Evolutionary conservation across 2,888 invertebrate species (phyloP).

Genomic region (Lepidocyrtinus sp.): DNA sequence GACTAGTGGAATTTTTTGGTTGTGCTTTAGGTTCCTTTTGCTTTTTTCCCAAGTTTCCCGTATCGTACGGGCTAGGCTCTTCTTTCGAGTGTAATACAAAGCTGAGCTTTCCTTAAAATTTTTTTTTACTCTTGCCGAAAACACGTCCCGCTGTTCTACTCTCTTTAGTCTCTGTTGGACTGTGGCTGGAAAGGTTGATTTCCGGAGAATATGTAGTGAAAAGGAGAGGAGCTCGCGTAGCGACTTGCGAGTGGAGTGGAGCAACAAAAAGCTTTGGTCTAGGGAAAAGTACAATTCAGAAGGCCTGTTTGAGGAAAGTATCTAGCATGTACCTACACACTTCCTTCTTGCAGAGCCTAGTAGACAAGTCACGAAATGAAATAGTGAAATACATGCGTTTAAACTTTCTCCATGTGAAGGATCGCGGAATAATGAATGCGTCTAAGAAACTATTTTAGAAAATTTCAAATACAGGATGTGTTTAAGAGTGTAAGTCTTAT

Average conservation of each 20-base stretch:
- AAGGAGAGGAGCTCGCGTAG: no score
- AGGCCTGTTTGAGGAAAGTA: background rate
- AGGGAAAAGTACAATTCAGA: no score
- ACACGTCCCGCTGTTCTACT: slow-evolving; percentile 36
- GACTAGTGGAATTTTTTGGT: no score
- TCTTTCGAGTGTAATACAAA: no score
- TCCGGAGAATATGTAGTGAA: slow-evolving; percentile 48
- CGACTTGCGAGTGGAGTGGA: background rate
- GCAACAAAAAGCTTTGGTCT: background rate
- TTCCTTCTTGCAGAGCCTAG: background rate
- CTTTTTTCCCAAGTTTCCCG: no score
- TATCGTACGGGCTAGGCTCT: no score
- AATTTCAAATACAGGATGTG: background rate
- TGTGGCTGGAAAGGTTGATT: slow-evolving; percentile 44
- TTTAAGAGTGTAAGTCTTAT: background rate
- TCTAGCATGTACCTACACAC: background rate
- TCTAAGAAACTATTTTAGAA: no score
- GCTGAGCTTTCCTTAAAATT: no score
- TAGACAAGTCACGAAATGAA: background rate
- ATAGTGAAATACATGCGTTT: background rate
- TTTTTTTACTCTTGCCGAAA: no score
- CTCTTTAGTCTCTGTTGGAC: slow-evolving; percentile 52
- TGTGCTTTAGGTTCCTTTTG: no score
- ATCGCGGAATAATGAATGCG: no score
- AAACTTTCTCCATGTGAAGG: background rate